Evolutionary conservation across 2,888 invertebrate genomes (phyloP).

Genomic region (Drosophila putrida): DNA sequence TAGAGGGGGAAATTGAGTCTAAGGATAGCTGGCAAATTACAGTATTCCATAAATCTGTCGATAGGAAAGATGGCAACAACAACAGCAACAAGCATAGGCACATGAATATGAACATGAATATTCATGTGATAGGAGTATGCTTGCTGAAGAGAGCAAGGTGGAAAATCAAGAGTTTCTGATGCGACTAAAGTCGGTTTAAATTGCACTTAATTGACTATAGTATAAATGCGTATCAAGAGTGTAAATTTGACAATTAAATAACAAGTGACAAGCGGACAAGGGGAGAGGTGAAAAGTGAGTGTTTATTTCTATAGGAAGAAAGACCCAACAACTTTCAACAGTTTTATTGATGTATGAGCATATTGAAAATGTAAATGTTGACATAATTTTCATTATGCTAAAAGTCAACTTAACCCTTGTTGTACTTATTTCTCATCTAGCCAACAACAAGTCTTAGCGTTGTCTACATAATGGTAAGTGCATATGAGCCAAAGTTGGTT

Average conservation of each 20-base stretch:
- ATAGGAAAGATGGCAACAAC: not conserved
- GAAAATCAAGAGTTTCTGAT: not conserved
- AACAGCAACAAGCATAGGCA: not conserved
- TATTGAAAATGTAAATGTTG: conserved; percentile 13
- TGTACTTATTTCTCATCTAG: not conserved
- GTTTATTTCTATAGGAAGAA: not conserved
- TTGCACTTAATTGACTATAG: conserved; percentile 45
- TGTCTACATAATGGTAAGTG: conserved; percentile 26
- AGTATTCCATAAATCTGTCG: conserved; percentile 10
- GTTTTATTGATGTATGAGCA: not conserved
- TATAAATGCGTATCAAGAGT: conserved; percentile 22
- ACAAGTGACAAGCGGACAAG: conserved; percentile 2
- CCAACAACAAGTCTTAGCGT: conserved; percentile 10
- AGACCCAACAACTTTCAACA: not conserved
- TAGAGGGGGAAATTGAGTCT: not conserved
- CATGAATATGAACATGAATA: conserved; percentile 52
- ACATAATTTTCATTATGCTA: conserved; percentile 20
- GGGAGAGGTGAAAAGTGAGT: not conserved
- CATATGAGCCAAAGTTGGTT: conserved; percentile 23
- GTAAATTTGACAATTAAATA: conserved; percentile 38
- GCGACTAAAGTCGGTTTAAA: conserved; percentile 21
- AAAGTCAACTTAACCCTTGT: conserved; percentile 10
- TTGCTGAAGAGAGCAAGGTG: not conserved
- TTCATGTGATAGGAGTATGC: conserved; percentile 32
- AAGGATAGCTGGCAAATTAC: conserved; percentile 22